Evolutionary conservation across 2,888 invertebrate species (phyloP), one percentile per base, ranked within the genome.

Genomic region (Drosophila pegasa): DNA sequence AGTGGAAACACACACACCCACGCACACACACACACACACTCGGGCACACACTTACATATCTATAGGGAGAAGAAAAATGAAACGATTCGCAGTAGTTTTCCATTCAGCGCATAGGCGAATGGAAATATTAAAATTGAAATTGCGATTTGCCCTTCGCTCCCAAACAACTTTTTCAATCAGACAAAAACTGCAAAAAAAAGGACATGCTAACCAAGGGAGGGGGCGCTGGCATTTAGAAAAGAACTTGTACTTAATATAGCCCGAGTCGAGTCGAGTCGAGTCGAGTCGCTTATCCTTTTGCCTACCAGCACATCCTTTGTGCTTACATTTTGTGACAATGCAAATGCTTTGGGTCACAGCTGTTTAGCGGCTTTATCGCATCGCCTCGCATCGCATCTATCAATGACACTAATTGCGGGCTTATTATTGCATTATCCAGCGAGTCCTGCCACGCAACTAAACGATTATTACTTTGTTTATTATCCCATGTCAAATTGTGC

Each of bases 111-210:
- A 87, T 83, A 80, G 78, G 80, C 80, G 86, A 88, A 88, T 88
- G 75, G 80, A 80, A 83, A 88, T 88, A 88, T 85, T 85, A 86
- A 85, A 88, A 83, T 67, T 75, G 77, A 59, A 73, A 84, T 85
- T 84, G 73, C 82, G 71, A 87, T 83, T 87, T 76, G 78, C 71
- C 76, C 67, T 78, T 81, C 75, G 75, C 51, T 16, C 55, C 62
- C 54, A 64, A 52, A 52, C 47, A 51, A 52, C 43, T 72, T 77
- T 71, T 78, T 68, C 80, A 78, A 75, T 87, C 61, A 62, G 62
- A 51, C 41, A 58, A 71, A 47, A 61, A 18, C 40, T 40, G 43
- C 52, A 25, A 52, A 52, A 33, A 31, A 48, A 35, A 47, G 25
- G 33, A 33, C 25, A 35, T 14, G 33, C 43, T 14, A n/a, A 35